Evolutionary conservation across 2,797 vertebrate genomes (phyloP), one percentile per base, ranked within the genome.

Genomic region (Cuniculus paca): DNA sequence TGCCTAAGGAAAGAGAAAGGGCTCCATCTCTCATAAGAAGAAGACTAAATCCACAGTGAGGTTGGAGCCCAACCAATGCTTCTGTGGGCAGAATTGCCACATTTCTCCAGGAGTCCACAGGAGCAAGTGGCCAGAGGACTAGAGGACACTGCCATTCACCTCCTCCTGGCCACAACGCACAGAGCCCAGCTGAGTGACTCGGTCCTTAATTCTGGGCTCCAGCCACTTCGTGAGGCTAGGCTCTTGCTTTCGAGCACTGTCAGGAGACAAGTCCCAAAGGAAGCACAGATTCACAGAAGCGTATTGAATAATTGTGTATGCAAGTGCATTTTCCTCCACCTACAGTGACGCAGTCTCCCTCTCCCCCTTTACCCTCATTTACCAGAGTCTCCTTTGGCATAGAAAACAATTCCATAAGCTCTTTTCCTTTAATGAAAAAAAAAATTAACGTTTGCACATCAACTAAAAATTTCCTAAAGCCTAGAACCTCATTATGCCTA

Each of bases 391-490:
- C 95, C 96, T 96, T 86, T 91, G 83, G 14, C 58, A 34, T 20
- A 92, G 72, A 94, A 96, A 92, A 97, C 28, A 90, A 28, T 70
- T 74, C 75, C 74, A 72, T 5, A 42, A 4, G 12, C 95, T 81
- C 84, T 95, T 98, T 95, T 93, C 61, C 91, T 97, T 97, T 97
- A 72, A 93, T n/a, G 19, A 70, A 74, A 93, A 92, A 90, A 84
- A 97, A 95, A 94, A 89, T 92, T 97, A 98, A 98, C 96, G 97
- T 98, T 97, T 97, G 91, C 82, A 96, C 52, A 98, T 93, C 95
- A 97, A 91, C 95, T 96, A 94, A 97, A 97, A 97, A 97, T 98
- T 98, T 97, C 94, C 96, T 97, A 92, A 97, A 97, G 88, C 95
- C 93, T 94, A 39, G 92, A 97, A 96, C 96, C 96, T 97, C 96